Conservation (phyloP, 2,797 vertebrate genomes). For the Periparus ater region DNA sequence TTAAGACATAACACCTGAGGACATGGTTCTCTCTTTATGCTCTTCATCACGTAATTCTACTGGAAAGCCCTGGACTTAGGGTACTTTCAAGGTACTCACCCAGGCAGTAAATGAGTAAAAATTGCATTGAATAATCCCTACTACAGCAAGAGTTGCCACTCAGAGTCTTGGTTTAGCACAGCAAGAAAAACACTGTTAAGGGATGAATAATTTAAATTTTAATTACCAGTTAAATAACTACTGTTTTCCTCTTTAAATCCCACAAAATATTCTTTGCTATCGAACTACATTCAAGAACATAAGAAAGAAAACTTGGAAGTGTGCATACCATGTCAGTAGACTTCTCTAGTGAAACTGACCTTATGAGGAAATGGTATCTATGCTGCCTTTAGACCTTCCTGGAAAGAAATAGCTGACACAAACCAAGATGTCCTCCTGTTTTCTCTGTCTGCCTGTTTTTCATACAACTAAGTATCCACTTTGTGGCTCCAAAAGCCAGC, state of each 20-base stretch:
- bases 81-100: neutral
- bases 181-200: neutral
- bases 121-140: neutral
- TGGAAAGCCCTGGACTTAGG: neutral
- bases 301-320: neutral
- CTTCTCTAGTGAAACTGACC: neutral
- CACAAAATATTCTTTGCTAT: neutral
- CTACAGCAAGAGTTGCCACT: neutral
- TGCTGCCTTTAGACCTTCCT: constrained; percentile 3
- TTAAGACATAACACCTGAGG: neutral
- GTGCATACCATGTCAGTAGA: neutral
- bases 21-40: neutral
- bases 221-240: neutral
- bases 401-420: constrained; percentile 13
- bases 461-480: neutral
- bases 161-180: neutral
- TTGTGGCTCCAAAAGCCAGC: constrained; percentile 25
- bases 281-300: neutral
- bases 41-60: neutral
- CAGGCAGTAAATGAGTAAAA: neutral
- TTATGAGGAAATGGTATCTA: neutral
- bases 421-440: neutral
- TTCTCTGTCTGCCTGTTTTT: neutral
- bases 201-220: neutral
- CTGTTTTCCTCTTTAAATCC: neutral